phyloP scores from a whole-genome alignment of 2,888 invertebrate genomes.

The Siphonodentalium dalli region DNA sequence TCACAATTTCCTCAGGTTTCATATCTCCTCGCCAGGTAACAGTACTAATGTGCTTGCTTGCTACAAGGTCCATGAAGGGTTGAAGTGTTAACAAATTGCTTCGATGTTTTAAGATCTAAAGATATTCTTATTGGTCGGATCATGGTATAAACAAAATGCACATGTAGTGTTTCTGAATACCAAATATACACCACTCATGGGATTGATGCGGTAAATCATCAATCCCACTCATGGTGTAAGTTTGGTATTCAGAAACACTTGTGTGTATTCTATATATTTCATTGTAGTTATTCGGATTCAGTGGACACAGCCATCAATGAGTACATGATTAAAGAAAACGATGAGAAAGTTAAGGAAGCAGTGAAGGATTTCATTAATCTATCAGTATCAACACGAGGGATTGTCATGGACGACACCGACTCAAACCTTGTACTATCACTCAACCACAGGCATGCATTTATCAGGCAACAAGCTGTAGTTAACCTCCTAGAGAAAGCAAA shows the following conservation, averaged over 20 bases:
- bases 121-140: no score
- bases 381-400: slow-evolving; percentile 50
- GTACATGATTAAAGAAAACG: slow-evolving; percentile 24
- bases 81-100: no score
- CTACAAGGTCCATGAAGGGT: no score
- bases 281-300: slow-evolving; percentile 38
- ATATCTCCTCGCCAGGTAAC: no score
- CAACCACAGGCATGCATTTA: slow-evolving; percentile 75
- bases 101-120: no score
- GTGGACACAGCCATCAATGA: slow-evolving; percentile 42
- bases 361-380: slow-evolving; percentile 48
- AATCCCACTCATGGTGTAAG: no score
- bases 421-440: slow-evolving; percentile 73
- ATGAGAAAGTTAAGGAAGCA: slow-evolving; percentile 25
- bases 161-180: no score
- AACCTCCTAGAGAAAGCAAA: slow-evolving; percentile 69
- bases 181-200: no score
- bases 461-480: slow-evolving; percentile 75
- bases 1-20: no score
- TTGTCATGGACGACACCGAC: slow-evolving; percentile 41
- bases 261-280: background rate
- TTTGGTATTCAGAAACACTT: background rate
- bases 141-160: no score
- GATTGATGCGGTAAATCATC: no score
- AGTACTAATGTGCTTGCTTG: no score